A percentile compares a stretch with the other conserved stretches of the same genome.
Evolutionary conservation across 2,113 vertebrate genomes (phyloP).

Genomic region (Triplophysa dalaica): DNA sequence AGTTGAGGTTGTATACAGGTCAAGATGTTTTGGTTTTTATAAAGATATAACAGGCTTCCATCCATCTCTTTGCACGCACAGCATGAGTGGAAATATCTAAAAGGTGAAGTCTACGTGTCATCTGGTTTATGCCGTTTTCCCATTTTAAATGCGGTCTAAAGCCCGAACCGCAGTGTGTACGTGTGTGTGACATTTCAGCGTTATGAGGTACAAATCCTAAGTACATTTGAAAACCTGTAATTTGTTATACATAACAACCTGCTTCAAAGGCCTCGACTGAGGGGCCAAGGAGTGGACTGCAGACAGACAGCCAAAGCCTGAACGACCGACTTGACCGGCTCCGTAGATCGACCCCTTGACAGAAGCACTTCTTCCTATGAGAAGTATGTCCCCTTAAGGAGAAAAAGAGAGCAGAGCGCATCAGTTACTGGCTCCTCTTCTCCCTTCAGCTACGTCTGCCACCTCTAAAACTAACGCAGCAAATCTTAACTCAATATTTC

Average conservation of each 20-base stretch:
- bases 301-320: slow-evolving; percentile 22
- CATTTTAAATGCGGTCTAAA: slow-evolving; percentile 15
- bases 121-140: slow-evolving; percentile 48
- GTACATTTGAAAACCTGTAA: slow-evolving; percentile 59
- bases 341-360: slow-evolving; percentile 27
- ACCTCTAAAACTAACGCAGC: slow-evolving; percentile 44
- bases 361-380: neutral
- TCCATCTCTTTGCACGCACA: slow-evolving; percentile 22
- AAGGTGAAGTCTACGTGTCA: slow-evolving; percentile 38
- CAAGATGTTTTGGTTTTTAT: slow-evolving; percentile 12
- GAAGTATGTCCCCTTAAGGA: slow-evolving; percentile 12
- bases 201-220: slow-evolving; percentile 58
- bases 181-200: slow-evolving; percentile 52
- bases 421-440: slow-evolving; percentile 31
- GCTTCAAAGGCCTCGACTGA: slow-evolving; percentile 59
- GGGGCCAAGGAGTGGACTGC: slow-evolving; percentile 39
- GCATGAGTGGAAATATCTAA: slow-evolving; percentile 35
- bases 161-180: slow-evolving; percentile 39
- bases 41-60: slow-evolving; percentile 10
- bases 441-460: slow-evolving; percentile 38
- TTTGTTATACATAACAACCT: slow-evolving; percentile 60
- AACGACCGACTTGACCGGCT: slow-evolving; percentile 16
- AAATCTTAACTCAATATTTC: slow-evolving; percentile 69
- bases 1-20: slow-evolving; percentile 15
- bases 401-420: slow-evolving; percentile 18